phyloP scores from a whole-genome alignment of 2,888 invertebrate species.

The Lasioglossum pauxillum region DNA sequence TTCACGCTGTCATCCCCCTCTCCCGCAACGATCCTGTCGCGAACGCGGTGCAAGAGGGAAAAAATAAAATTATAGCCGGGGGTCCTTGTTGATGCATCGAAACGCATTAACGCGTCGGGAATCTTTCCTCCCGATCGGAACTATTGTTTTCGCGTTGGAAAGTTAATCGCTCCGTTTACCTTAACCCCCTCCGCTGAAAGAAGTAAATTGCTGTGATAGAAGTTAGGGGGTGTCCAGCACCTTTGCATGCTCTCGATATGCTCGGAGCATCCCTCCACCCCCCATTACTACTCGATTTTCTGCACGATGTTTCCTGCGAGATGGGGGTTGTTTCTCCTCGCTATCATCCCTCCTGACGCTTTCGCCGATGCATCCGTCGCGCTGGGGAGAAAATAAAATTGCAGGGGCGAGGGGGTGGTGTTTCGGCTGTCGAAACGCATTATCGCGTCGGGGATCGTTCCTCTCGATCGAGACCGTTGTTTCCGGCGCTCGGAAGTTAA shows the following conservation, averaged over 20 bases:
- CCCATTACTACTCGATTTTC: not conserved
- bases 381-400: not conserved
- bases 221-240: not conserved
- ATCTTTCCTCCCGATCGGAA: not conserved
- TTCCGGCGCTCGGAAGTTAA: conserved; percentile 51
- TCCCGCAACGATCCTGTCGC: not conserved
- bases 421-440: not conserved
- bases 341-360: not conserved
- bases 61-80: not conserved
- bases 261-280: not conserved
- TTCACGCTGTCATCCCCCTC: not conserved
- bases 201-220: not conserved
- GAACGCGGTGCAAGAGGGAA: not conserved
- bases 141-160: not conserved
- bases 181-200: not conserved
- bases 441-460: not conserved
- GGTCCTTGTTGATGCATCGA: not conserved
- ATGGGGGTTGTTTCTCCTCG: not conserved
- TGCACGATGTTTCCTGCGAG: not conserved
- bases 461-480: not conserved
- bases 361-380: not conserved
- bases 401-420: not conserved
- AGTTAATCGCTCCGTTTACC: not conserved
- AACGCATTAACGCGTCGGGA: not conserved
- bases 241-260: not conserved